Conservation (phyloP, 2,888 invertebrate species). For the Drosophila recens region DNA sequence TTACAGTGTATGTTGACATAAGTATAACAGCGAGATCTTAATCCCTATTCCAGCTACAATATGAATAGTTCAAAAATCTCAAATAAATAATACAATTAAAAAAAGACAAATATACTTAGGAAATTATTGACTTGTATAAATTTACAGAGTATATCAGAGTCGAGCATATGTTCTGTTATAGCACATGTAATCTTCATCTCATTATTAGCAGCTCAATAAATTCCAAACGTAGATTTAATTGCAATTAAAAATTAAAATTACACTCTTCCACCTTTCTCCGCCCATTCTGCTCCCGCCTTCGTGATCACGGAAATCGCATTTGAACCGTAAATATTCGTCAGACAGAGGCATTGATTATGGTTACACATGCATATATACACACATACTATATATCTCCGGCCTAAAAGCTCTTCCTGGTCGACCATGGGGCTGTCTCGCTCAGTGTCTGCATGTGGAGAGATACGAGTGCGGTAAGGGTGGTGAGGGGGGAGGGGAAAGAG, state of each 20-base stretch:
- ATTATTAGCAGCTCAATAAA: conserved; percentile 38
- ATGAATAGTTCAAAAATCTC: not conserved
- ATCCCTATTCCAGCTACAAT: too few species aligned
- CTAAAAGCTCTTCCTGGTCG: conserved; percentile 49
- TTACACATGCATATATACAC: conserved; percentile 12
- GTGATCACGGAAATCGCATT: conserved; percentile 22
- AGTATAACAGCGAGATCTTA: too few species aligned
- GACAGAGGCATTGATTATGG: conserved; percentile 50
- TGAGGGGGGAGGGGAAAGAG: too few species aligned
- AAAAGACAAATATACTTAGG: too few species aligned
- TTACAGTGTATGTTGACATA: too few species aligned
- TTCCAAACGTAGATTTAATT: conserved; percentile 54
- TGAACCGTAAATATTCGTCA: conserved; percentile 51
- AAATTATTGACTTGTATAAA: not conserved
- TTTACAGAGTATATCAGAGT: conserved; percentile 1
- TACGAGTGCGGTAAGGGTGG: not conserved
- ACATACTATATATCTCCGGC: conserved; percentile 17
- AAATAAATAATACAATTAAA: not conserved
- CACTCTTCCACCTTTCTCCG: not conserved
- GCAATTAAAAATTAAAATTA: conserved; percentile 71
- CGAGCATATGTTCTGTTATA: not conserved
- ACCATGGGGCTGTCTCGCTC: not conserved
- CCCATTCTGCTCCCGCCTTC: not conserved
- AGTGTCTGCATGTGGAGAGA: conserved; percentile 20
- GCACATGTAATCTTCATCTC: conserved; percentile 22